Percentiles rank a stretch among this genome's conserved stretches.
These are phyloP conservation scores for Drosophila suboccidentalis DNA, from an alignment of 2,888 invertebrate genomes.

Conservation along the genomic window DNA sequence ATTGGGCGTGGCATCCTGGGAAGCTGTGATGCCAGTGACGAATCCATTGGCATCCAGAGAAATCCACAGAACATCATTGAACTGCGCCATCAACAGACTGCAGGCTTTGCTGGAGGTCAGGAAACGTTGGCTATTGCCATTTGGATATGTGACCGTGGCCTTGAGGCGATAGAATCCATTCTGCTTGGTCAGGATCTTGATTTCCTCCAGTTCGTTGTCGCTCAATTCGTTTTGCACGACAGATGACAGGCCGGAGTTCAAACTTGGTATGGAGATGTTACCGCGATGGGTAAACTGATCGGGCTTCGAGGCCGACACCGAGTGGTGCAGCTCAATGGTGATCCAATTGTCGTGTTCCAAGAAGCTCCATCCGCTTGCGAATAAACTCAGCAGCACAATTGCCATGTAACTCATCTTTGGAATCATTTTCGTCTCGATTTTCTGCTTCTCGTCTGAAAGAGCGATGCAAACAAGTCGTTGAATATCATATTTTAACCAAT, in stretches of 20 bases:
- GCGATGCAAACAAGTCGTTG: not conserved
- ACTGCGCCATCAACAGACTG: constrained; percentile 90
- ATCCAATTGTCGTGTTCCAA: constrained; percentile 92
- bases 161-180: constrained; percentile 92
- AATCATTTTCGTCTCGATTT: constrained; percentile 26
- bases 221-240: constrained; percentile 88
- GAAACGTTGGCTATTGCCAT: constrained; percentile 89
- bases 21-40: constrained; percentile 89
- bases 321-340: constrained; percentile 90
- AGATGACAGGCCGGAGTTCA: constrained; percentile 88
- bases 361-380: constrained; percentile 82
- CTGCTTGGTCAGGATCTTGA: constrained; percentile 87
- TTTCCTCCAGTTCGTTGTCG: constrained; percentile 86
- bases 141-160: constrained; percentile 89
- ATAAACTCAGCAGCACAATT: constrained; percentile 41
- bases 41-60: constrained; percentile 93
- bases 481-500: not conserved
- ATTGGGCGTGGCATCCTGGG: constrained; percentile 86
- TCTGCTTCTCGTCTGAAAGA: constrained; percentile 7
- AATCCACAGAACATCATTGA: constrained; percentile 92
- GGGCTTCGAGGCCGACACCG: constrained; percentile 87
- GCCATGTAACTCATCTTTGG: constrained; percentile 21
- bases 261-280: constrained; percentile 90
- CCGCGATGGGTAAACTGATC: constrained; percentile 89
- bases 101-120: constrained; percentile 93